phyloP scores from a whole-genome alignment of 2,113 vertebrate genomes.

The Girardinichthys multiradiatus region DNA sequence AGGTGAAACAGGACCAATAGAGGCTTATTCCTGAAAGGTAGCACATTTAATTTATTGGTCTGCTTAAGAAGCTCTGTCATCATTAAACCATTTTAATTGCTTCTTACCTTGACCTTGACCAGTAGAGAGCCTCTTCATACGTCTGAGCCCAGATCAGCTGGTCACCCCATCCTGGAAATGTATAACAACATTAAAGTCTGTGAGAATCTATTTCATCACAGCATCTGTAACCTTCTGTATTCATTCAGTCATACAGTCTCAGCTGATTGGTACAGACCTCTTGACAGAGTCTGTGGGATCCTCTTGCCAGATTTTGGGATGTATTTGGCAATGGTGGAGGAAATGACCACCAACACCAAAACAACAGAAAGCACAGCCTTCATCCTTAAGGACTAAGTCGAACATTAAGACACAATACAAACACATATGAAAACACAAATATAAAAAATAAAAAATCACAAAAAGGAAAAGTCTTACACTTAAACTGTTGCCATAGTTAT shows the following conservation, averaged over 20 bases:
- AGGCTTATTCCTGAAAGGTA: constrained; percentile 87
- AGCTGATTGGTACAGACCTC: constrained; percentile 80
- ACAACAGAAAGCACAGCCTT: constrained; percentile 73
- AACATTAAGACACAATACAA: not conserved
- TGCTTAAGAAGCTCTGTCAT: not conserved
- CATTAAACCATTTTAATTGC: not conserved
- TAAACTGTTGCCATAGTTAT: not conserved
- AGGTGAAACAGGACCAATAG: constrained; percentile 94
- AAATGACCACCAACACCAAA: constrained; percentile 83
- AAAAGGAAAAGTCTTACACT: too few relatives aligned
- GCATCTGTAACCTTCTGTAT: not conserved
- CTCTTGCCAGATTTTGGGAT: constrained; percentile 74
- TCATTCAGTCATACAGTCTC: not conserved
- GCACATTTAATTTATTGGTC: constrained; percentile 6
- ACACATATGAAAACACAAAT: not conserved
- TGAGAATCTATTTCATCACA: not conserved
- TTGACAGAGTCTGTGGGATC: constrained; percentile 90
- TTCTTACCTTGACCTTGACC: constrained; percentile 83
- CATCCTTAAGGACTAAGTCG: constrained; percentile 72
- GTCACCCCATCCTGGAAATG: constrained; percentile 91
- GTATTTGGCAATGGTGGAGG: constrained; percentile 78
- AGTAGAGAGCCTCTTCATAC: constrained; percentile 91
- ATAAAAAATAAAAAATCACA: not conserved
- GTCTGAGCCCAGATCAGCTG: constrained; percentile 96
- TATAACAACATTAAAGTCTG: not conserved